Evolutionary conservation across 2,113 vertebrate species (phyloP).

Genomic region (Drymodes brunneopygia): DNA sequence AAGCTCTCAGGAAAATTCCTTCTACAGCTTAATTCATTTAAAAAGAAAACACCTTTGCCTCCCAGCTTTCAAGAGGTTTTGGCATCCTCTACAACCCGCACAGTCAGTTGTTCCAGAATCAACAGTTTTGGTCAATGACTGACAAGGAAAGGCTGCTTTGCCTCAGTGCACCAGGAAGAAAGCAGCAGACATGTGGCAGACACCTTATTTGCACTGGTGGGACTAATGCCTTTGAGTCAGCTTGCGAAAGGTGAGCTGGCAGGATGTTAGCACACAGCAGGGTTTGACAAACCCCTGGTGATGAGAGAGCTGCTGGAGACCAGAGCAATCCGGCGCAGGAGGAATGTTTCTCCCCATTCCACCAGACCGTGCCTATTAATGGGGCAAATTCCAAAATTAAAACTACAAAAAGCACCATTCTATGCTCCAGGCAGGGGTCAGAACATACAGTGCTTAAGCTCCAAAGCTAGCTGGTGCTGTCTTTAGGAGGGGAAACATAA

Average conservation of each 20-base stretch:
- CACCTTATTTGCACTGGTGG: slow-evolving; percentile 52
- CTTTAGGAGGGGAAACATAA: background rate
- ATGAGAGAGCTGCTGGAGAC: slow-evolving; percentile 33
- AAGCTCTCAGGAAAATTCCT: slow-evolving; percentile 40
- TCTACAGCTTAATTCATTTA: slow-evolving; percentile 33
- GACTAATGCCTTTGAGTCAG: background rate
- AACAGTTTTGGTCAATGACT: slow-evolving; percentile 51
- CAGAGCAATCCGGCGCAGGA: background rate
- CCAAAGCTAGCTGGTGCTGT: background rate
- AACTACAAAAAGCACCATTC: background rate
- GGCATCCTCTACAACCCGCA: background rate
- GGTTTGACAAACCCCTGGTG: slow-evolving; percentile 11
- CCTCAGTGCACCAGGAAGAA: slow-evolving; percentile 24
- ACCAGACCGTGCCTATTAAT: background rate
- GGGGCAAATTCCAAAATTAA: slow-evolving; percentile 11
- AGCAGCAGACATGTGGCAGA: slow-evolving; percentile 15
- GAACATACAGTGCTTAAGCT: background rate
- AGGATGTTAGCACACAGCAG: slow-evolving; percentile 45
- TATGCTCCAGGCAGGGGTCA: background rate
- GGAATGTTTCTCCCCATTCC: background rate
- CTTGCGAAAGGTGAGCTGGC: slow-evolving; percentile 38
- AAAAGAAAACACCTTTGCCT: slow-evolving; percentile 45
- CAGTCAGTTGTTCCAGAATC: slow-evolving; percentile 40
- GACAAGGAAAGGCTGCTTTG: slow-evolving; percentile 43
- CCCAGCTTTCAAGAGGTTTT: slow-evolving; percentile 36